phyloP scores from a whole-genome alignment of 1,140 invertebrate genomes.

The Pseudomyrmex pallidus region DNA sequence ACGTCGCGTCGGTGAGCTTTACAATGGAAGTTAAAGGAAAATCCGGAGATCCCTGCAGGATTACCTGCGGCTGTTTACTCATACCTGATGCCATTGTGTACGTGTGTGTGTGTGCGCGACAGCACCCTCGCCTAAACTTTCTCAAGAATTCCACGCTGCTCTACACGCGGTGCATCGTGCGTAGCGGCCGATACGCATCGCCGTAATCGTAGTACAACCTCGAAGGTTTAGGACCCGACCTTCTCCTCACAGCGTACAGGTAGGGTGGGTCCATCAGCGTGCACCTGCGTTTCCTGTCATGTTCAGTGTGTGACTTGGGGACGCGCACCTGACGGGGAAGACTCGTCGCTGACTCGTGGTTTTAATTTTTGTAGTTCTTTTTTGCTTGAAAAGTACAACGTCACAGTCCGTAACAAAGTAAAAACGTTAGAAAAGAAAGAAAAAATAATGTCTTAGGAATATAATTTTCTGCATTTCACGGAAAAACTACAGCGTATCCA shows the following conservation, averaged over 20 bases:
- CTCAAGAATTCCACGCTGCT: conserved; percentile 34
- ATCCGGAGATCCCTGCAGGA: neutral
- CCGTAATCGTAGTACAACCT: conserved; percentile 20
- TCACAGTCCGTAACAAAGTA: too few relatives aligned
- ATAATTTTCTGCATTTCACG: neutral
- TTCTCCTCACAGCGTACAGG: neutral
- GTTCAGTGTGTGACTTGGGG: conserved; percentile 34
- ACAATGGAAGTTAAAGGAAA: conserved; percentile 51
- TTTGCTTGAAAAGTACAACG: neutral
- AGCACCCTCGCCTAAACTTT: conserved; percentile 4
- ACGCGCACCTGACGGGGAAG: conserved; percentile 71
- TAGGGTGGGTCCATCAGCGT: conserved; percentile 60
- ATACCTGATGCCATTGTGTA: conserved; percentile 47
- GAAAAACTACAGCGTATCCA: too few relatives aligned
- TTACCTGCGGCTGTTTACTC: conserved; percentile 61
- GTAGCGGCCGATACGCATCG: conserved; percentile 18
- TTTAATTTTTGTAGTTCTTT: neutral
- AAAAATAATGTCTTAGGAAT: neutral
- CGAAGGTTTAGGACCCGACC: conserved; percentile 11
- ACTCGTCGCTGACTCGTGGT: conserved; percentile 25
- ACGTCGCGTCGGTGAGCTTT: conserved; percentile 1
- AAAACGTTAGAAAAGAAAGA: neutral
- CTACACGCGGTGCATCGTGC: neutral
- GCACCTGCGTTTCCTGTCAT: conserved; percentile 77
- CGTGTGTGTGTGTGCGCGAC: neutral